Base-by-base conservation (phyloP, 1,140 invertebrate species). In the Euschistus heros region DNA sequence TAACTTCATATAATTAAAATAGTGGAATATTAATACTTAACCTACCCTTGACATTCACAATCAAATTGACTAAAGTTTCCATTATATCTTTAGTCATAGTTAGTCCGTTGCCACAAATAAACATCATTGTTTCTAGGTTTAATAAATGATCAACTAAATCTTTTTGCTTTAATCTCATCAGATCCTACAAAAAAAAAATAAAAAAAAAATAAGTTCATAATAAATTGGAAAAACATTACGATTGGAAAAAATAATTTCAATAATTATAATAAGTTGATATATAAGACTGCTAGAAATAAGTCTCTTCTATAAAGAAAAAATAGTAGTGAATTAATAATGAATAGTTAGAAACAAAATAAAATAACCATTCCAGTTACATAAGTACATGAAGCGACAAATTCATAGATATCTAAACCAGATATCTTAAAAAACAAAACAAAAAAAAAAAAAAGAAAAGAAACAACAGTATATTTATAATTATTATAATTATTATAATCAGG, bases 101-200 rank as follows among this genome's bases (percentile, higher is more conserved):
- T 67, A 83, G 85, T 17, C 84, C 81, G 78, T 90, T 88, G 14
- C 89, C 89, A 76, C 89, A 91, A 5, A 92, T 76, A 74, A 82
- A 91, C n/a, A 93, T 73, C 30, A 74, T 73, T 5, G 81, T 84
- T 57, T 69, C 73, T 66, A 73, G 75, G 68, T 84, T 71, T 15
- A 84, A 70, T 10, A 91, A 72, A 50, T 84, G 73, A 10, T 80
- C 71, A 42, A 82, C 76, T 26, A 92, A 63, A 59, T 80, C 72
- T 62, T 76, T 69, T 1, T 72, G 76, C 78, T 47, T 72, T 72
- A 60, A 79, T 68, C 61, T 73, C 64, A 37, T 79, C 73, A 52
- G 84, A 80, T 68, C 86, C 78, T 26, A 88, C 91, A 75, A 87
- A 87, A 44, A 83, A 80, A 52, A 81, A 76, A 64, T 76, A 76